phyloP scores from a whole-genome alignment of 2,113 vertebrate species.

The Barbus barbus region DNA sequence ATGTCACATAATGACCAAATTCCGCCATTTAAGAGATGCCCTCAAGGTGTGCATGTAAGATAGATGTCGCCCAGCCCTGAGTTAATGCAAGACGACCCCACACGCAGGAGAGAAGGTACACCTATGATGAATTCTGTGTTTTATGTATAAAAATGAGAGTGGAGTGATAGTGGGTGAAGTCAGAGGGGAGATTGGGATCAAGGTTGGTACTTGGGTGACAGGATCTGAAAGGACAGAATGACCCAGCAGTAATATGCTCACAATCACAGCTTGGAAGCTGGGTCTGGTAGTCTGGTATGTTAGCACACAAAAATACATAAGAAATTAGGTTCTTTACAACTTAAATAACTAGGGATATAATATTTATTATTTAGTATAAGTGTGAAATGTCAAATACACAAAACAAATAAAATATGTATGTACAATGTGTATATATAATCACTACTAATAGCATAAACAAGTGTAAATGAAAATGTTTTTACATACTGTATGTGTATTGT shows the following conservation, averaged over 20 bases:
- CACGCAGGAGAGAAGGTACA: conserved; percentile 40
- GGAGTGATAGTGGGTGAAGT: conserved; percentile 24
- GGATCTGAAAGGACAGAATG: conserved; percentile 57
- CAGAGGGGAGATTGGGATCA: not conserved
- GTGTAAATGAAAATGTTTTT: not conserved
- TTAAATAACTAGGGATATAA: not conserved
- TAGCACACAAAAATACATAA: conserved; percentile 14
- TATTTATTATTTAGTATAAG: too few relatives aligned
- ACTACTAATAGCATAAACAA: not conserved
- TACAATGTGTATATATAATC: not conserved
- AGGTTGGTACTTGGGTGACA: not conserved
- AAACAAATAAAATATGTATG: too few relatives aligned
- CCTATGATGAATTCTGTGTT: not conserved
- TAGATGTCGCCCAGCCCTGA: conserved; percentile 73
- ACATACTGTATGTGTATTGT: not conserved
- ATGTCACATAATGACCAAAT: conserved; percentile 84
- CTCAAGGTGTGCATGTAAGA: conserved; percentile 79
- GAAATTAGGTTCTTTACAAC: not conserved
- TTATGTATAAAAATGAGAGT: conserved; percentile 44
- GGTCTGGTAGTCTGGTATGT: not conserved
- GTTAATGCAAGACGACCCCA: conserved; percentile 67
- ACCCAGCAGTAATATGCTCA: conserved; percentile 61
- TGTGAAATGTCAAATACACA: too few relatives aligned
- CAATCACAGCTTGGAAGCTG: conserved; percentile 58
- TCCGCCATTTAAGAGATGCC: conserved; percentile 80